Conservation (phyloP, 2,797 vertebrate genomes). For the Amniataba percoides region DNA sequence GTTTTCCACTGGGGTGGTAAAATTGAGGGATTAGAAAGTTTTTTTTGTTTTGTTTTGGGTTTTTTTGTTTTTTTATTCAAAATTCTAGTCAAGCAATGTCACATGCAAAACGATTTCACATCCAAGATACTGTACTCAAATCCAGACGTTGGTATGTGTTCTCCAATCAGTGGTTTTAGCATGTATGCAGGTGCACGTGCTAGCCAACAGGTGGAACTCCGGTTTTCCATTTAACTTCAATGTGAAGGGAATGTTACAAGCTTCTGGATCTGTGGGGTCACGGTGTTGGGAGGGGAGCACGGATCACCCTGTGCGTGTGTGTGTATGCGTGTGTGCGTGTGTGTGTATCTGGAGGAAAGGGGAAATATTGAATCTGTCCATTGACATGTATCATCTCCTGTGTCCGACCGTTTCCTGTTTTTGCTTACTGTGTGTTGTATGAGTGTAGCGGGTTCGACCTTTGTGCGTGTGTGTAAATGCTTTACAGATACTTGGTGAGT, state of each 20-base stretch:
- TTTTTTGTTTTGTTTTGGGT: not conserved
- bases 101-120: constrained; percentile 74
- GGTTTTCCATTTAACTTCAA: constrained; percentile 76
- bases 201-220: constrained; percentile 67
- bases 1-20: constrained; percentile 52
- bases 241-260: constrained; percentile 84
- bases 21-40: constrained; percentile 27
- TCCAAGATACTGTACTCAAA: constrained; percentile 83
- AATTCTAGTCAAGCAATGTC: constrained; percentile 68
- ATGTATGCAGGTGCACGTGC: constrained; percentile 69
- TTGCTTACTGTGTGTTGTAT: constrained; percentile 38
- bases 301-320: constrained; percentile 36
- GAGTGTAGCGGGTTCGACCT: constrained; percentile 52
- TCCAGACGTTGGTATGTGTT: constrained; percentile 65
- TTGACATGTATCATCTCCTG: constrained; percentile 73
- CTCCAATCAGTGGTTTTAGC: constrained; percentile 57
- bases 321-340: not conserved
- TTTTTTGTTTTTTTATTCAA: constrained; percentile 45
- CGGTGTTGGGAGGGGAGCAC: constrained; percentile 47
- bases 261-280: constrained; percentile 68
- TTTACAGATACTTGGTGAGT: constrained; percentile 50
- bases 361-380: constrained; percentile 57
- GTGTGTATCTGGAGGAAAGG: constrained; percentile 38
- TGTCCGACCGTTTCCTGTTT: constrained; percentile 68
- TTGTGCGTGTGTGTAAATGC: constrained; percentile 51